Conservation (phyloP, 2,113 vertebrate genomes). For the Taurulus bubalis region DNA sequence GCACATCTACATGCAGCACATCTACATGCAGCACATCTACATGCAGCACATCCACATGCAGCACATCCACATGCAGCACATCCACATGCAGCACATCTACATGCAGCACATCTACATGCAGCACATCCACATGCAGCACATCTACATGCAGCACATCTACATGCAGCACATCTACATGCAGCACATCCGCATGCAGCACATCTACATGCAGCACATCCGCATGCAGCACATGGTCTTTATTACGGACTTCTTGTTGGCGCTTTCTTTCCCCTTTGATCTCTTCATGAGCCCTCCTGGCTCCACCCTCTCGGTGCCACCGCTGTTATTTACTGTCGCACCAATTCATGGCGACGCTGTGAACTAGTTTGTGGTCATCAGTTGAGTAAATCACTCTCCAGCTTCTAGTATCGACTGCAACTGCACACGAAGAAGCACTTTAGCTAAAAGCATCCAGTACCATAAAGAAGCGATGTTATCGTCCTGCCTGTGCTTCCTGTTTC, state of each 20-base stretch:
- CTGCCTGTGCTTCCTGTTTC: neutral
- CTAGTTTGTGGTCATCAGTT: neutral
- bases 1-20: too few relatives aligned
- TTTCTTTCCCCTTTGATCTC: slow-evolving; percentile 18
- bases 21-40: too few relatives aligned
- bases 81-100: too few relatives aligned
- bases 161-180: too few relatives aligned
- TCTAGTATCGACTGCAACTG: neutral
- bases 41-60: too few relatives aligned
- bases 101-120: too few relatives aligned
- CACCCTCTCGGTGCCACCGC: neutral
- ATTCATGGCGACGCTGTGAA: neutral
- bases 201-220: too few relatives aligned
- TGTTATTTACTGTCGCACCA: neutral
- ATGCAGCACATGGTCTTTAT: too few relatives aligned
- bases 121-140: too few relatives aligned
- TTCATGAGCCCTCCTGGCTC: slow-evolving; percentile 18
- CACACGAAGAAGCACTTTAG: neutral
- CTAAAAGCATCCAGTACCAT: slow-evolving; percentile 29
- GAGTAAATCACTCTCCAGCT: neutral
- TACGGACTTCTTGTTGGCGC: slow-evolving; percentile 8
- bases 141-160: too few relatives aligned
- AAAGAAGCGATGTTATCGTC: neutral
- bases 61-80: too few relatives aligned
- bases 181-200: too few relatives aligned